Evolutionary conservation across 2,797 vertebrate species (phyloP).

Genomic region (Platyrinchus mystaceus): DNA sequence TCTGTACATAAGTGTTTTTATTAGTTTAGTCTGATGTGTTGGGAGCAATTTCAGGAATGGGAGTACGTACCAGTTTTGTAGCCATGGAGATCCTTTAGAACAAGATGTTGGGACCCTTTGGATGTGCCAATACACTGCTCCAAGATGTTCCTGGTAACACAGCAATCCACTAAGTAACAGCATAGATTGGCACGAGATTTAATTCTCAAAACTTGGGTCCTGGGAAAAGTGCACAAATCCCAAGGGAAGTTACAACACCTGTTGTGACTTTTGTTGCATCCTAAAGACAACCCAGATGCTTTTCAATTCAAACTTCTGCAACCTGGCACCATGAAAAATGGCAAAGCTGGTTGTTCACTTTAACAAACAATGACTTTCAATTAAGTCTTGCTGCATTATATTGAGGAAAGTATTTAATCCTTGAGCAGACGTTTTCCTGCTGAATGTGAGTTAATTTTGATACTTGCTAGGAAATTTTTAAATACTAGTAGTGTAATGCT

Average conservation of each 20-base stretch:
- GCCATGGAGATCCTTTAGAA: background rate
- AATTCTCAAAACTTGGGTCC: background rate
- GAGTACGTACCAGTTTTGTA: background rate
- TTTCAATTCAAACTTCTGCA: background rate
- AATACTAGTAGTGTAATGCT: background rate
- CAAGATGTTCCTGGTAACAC: background rate
- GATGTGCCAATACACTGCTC: background rate
- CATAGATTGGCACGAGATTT: background rate
- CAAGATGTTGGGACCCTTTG: background rate
- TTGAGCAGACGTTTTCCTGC: background rate
- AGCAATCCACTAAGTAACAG: background rate
- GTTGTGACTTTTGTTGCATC: background rate
- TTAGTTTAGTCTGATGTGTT: background rate
- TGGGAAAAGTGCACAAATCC: background rate
- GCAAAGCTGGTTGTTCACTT: background rate
- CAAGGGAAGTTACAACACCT: background rate
- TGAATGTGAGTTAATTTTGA: background rate
- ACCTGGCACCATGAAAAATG: background rate
- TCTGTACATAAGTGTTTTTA: background rate
- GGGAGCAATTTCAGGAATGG: background rate
- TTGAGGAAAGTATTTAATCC: background rate
- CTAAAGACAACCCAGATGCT: background rate
- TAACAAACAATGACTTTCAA: background rate
- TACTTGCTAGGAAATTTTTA: background rate
- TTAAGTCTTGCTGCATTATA: background rate